Evolutionary conservation across 2,888 invertebrate species (phyloP), one percentile per base, ranked within the genome.

Genomic region (Baronia brevicornis): DNA sequence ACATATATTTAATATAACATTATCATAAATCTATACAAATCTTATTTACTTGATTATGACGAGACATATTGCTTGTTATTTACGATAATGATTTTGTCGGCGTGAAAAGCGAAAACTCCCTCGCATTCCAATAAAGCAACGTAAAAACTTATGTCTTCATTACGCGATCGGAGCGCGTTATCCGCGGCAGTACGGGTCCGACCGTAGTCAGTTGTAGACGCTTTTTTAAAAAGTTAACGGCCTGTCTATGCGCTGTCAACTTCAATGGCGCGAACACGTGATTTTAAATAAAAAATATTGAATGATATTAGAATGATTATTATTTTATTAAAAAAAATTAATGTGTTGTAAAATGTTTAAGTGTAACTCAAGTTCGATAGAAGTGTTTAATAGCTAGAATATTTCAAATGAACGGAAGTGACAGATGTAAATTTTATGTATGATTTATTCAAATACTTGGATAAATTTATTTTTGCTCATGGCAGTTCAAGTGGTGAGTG

Each of bases 381-480:
- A 58, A 62, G 60, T 68, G 67, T 48, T 50, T 38, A 34, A 42
- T 44, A 46, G 43, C 47, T 62, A 60, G 51, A 34, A 43, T 28
- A 60, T 67, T 64, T 73, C 72, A 68, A 75, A 77, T 67, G 77
- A 70, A 72, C 71, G 67, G 54, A 53, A 66, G 78, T 69, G 74
- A 50, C 63, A 61, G 63, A 58, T 66, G 68, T 58, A 74, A 72
- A 56, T 72, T 84, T 72, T 78, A 84, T 84, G 82, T 80, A 84
- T 84, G 82, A 82, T 80, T 84, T 82, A 82, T 84, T 78, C 73
- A 82, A 80, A 62, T 72, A 67, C 65, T 72, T 72, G 82, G 82
- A 79, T 62, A 71, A 71, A 70, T 62, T 63, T 79, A 71, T 60
- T 75, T 78, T 79, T 82, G 79, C 79, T 80, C 43, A 68, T 79